Evolutionary conservation across 2,797 vertebrate genomes (phyloP).

Genomic region (Melanitta fusca): DNA sequence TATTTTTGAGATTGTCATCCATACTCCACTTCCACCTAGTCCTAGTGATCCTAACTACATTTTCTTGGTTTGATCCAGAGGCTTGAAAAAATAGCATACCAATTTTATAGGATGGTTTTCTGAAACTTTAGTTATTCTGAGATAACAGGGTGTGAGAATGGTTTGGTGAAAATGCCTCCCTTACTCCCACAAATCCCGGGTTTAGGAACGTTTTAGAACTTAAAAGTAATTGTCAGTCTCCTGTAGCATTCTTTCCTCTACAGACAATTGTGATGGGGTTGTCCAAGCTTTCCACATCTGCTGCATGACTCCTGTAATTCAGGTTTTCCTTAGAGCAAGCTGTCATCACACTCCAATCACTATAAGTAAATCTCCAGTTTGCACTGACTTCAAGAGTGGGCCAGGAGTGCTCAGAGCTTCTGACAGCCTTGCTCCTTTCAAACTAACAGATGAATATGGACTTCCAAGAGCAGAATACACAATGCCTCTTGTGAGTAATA

Average conservation of each 20-base stretch:
- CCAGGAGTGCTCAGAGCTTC: background rate
- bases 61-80: background rate
- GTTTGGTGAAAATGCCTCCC: background rate
- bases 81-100: background rate
- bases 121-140: background rate
- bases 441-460: background rate
- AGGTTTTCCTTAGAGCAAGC: background rate
- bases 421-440: background rate
- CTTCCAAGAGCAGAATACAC: background rate
- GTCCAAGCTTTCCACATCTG: background rate
- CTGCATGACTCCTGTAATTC: background rate
- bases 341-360: background rate
- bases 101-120: background rate
- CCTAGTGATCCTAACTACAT: background rate
- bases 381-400: background rate
- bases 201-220: background rate
- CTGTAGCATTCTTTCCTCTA: background rate
- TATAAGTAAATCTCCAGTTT: slow-evolving; percentile 4
- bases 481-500: background rate
- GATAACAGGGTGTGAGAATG: background rate
- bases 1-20: background rate
- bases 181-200: background rate
- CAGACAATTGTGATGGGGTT: background rate
- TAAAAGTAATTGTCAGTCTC: background rate
- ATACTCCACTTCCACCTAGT: background rate